phyloP scores from a whole-genome alignment of 2,797 vertebrate genomes.

The Sebastes iracundus region DNA sequence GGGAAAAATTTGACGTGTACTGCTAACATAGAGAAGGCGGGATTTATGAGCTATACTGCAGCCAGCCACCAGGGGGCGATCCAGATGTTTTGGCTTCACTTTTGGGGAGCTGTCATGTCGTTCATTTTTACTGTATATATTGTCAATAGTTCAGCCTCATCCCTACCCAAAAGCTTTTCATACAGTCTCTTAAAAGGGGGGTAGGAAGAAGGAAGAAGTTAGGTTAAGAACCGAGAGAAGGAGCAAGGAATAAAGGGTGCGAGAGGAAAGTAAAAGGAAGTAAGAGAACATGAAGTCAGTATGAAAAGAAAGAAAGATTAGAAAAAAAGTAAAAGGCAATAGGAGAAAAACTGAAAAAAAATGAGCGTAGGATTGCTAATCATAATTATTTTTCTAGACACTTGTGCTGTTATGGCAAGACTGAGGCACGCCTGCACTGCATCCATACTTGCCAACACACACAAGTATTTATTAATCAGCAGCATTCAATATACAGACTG shows the following conservation, averaged over 20 bases:
- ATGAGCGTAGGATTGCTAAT: slow-evolving; percentile 33
- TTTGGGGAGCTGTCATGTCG: too few species aligned
- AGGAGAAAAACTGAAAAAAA: not conserved
- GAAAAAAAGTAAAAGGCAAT: not conserved
- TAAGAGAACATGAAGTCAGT: not conserved
- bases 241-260: not conserved
- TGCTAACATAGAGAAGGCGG: too few species aligned
- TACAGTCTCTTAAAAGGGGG: not conserved
- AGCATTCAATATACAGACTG: slow-evolving; percentile 64
- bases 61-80: too few species aligned
- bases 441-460: slow-evolving; percentile 38
- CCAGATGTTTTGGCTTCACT: too few species aligned
- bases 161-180: not conserved
- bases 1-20: too few species aligned
- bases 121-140: too few species aligned
- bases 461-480: slow-evolving; percentile 63
- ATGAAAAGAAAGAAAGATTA: not conserved
- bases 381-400: slow-evolving; percentile 60
- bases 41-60: too few species aligned
- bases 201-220: not conserved
- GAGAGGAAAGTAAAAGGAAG: not conserved
- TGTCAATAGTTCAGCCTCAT: not conserved
- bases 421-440: slow-evolving; percentile 36
- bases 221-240: not conserved
- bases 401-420: slow-evolving; percentile 56